phyloP scores from a whole-genome alignment of 2,113 vertebrate species.

The Callocephalon fimbriatum region DNA sequence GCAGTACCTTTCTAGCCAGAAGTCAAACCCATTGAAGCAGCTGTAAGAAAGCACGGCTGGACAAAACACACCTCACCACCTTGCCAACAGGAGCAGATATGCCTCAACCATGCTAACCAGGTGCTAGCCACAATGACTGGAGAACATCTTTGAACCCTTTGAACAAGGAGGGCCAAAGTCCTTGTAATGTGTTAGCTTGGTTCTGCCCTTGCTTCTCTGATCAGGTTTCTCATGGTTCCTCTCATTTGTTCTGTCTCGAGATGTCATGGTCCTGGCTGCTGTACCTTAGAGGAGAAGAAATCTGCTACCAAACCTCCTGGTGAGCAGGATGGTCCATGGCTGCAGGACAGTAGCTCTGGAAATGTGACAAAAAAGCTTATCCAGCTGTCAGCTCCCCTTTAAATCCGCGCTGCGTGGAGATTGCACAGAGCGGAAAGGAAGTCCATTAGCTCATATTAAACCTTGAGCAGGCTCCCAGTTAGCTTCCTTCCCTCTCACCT shows the following conservation, averaged over 20 bases:
- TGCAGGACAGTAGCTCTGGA: background rate
- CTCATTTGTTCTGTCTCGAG: background rate
- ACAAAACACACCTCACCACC: background rate
- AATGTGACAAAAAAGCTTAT: background rate
- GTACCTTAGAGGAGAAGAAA: background rate
- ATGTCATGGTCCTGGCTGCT: background rate
- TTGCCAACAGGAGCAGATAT: background rate
- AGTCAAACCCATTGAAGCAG: background rate
- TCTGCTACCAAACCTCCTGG: background rate
- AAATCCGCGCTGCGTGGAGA: background rate
- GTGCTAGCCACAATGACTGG: background rate
- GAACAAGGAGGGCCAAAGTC: background rate
- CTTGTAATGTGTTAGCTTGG: background rate
- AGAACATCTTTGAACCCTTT: background rate
- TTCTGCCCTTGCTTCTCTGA: background rate
- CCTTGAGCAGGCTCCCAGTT: background rate
- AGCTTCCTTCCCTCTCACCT: background rate
- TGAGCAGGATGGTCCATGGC: background rate
- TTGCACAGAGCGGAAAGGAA: background rate
- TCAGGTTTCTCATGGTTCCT: background rate
- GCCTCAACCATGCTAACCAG: background rate
- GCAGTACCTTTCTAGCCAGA: background rate
- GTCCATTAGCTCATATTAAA: background rate
- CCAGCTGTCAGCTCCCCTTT: constrained; percentile 15
- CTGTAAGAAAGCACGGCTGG: background rate